phyloP scores from a whole-genome alignment of 2,113 vertebrate species.

The Syrmaticus mikado region DNA sequence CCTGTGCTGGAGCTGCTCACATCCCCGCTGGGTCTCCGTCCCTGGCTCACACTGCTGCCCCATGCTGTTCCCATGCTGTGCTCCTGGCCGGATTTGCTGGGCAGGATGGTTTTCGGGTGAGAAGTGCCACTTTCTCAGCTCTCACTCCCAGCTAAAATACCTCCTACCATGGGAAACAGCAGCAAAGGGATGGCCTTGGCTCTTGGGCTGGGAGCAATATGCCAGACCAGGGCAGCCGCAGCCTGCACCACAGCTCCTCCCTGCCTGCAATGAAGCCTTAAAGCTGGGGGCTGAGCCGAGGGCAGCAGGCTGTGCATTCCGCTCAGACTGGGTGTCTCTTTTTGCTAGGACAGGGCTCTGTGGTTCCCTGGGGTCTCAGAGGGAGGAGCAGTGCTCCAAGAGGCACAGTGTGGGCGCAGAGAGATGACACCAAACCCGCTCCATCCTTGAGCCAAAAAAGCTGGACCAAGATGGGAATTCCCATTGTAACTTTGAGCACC shows the following conservation, averaged over 20 bases:
- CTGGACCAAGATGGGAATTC: not conserved
- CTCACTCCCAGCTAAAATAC: not conserved
- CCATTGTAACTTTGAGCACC: rapidly evolving
- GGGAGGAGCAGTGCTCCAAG: not conserved
- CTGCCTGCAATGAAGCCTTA: not conserved
- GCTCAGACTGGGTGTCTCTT: not conserved
- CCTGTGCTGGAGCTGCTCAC: not conserved
- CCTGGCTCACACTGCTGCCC: not conserved
- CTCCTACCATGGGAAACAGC: not conserved
- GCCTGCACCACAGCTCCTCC: not conserved
- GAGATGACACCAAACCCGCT: not conserved
- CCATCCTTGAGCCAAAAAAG: not conserved
- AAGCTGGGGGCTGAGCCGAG: not conserved
- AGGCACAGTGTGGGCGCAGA: not conserved
- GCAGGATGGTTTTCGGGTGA: not conserved
- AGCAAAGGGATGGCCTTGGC: not conserved
- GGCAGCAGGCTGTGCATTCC: not conserved
- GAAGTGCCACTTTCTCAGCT: not conserved
- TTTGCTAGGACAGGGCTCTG: not conserved
- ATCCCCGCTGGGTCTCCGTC: not conserved
- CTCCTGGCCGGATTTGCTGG: rapidly evolving
- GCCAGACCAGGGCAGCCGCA: not conserved
- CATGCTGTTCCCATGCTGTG: not conserved
- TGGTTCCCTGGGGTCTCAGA: not conserved
- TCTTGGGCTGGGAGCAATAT: not conserved